Evolutionary conservation across 2,113 vertebrate species (phyloP).

Genomic region (Xiphorhynchus elegans): DNA sequence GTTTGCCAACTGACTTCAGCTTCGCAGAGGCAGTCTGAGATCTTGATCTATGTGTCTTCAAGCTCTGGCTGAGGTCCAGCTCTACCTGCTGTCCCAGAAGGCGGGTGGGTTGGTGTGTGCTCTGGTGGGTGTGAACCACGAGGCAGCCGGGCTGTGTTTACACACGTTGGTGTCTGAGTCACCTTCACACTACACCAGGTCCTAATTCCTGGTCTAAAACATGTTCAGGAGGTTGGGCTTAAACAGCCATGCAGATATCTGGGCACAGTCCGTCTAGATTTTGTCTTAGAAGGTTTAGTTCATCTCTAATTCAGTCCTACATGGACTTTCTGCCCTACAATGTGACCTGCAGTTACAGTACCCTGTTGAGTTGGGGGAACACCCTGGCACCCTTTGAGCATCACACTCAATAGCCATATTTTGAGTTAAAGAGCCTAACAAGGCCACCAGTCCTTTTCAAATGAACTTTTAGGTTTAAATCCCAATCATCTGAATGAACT

Average conservation of each 20-base stretch:
- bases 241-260: fast-evolving
- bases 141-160: not conserved
- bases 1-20: not conserved
- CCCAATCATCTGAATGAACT: not conserved
- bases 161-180: not conserved
- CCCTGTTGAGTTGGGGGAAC: not conserved
- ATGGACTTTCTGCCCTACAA: not conserved
- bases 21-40: not conserved
- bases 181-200: not conserved
- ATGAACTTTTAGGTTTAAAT: not conserved
- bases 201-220: not conserved
- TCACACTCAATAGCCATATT: not conserved
- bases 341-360: not conserved
- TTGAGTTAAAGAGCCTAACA: not conserved
- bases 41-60: not conserved
- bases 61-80: not conserved
- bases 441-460: not conserved
- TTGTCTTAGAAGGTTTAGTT: not conserved
- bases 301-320: not conserved
- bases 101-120: fast-evolving
- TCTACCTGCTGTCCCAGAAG: not conserved
- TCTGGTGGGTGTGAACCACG: fast-evolving
- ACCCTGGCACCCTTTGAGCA: not conserved
- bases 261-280: not conserved
- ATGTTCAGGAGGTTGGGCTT: not conserved